Base-by-base conservation (phyloP, 2,797 vertebrate species). In the Catostomus latipinnis region DNA sequence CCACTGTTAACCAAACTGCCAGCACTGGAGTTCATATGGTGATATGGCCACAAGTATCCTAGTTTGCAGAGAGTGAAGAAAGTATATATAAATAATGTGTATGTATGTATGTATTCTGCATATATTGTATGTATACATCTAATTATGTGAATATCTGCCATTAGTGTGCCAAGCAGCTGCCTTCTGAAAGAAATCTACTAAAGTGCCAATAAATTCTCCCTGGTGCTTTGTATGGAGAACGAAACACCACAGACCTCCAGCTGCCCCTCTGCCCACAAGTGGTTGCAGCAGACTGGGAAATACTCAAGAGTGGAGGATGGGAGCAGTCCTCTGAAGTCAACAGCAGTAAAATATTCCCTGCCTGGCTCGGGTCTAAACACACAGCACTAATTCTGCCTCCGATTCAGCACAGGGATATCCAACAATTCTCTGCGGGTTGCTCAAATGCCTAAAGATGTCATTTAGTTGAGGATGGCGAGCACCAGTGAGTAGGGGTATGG, bases 141-240 rank as follows among this genome's bases (percentile, higher is more conserved):
- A 58, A 76, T 78, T 78, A 57, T 58, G 8, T 13, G 54, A 73
- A 60, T 72, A 72, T 57, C 11, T 78, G 68, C 46, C 50, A 48
- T 54, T 49, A 53, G 57, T 4, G 62, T 67, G 71, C 18, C 78
- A 74, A 67, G 70, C 76, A 78, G 76, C 53, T 45, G 53, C 78
- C 61, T 58, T 73, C 63, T 78, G 12, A 79, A 82, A 68, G 67
- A 84, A 84, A 81, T 83, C 69, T 50, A 88, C 65, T 83, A 85
- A 81, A 60, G 13, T 83, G 83, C 63, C 84, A 88, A 62, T 71
- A 82, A 90, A 80, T 77, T 76, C 83, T 84, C 83, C 78, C 83
- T 53, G 16, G 69, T 74, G 68, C 50, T 16, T 78, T 77, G 12
- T 34, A 46, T 56, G 68, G 62, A 79, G 69, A 78, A 58, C 49